These are phyloP conservation scores for Nomia melanderi DNA, from an alignment of 1,140 invertebrate genomes.

Conservation along the genomic window DNA sequence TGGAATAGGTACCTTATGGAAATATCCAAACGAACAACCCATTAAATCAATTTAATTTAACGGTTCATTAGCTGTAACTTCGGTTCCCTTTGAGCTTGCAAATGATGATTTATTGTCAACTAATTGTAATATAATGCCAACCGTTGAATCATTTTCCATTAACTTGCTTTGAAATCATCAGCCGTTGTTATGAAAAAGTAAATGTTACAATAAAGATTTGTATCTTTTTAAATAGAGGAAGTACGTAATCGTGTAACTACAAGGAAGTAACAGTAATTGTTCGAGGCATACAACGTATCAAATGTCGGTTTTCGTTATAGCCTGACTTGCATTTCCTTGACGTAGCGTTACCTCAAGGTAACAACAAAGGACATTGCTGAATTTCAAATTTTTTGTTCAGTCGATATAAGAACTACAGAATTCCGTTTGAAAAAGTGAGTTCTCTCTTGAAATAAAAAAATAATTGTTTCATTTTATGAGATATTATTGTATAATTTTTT, in stretches of 20 bases:
- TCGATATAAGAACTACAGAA: too few species aligned
- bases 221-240: not conserved
- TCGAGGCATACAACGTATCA: not conserved
- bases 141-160: too few species aligned
- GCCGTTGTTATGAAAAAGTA: too few species aligned
- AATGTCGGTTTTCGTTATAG: not conserved
- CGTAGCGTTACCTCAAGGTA: not conserved
- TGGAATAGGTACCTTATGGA: not conserved
- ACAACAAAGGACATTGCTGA: not conserved
- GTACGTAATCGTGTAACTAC: not conserved
- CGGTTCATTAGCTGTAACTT: not conserved
- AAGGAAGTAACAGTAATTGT: not conserved
- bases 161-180: too few species aligned
- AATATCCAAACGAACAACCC: not conserved
- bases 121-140: not conserved
- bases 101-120: not conserved
- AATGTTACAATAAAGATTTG: not conserved
- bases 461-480: not conserved
- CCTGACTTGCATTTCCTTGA: not conserved
- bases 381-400: not conserved
- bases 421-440: not conserved
- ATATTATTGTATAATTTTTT: not conserved
- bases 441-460: not conserved
- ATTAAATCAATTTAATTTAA: slow-evolving; percentile 7
- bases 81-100: not conserved